phyloP scores from a whole-genome alignment of 2,888 invertebrate genomes.

The Xanthia togata region DNA sequence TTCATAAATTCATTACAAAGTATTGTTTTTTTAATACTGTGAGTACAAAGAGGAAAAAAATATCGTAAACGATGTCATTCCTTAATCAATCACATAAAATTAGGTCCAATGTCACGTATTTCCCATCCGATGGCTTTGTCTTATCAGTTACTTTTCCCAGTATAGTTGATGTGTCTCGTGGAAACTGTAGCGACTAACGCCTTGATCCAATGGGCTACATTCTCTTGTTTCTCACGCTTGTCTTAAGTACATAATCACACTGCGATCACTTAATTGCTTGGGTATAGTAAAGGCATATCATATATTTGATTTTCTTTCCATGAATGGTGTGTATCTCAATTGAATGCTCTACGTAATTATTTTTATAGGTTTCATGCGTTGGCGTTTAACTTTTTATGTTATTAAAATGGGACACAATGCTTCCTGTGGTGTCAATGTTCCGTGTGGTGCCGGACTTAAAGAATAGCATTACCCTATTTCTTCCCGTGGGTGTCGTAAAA shows the following conservation, averaged over 20 bases:
- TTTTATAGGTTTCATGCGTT: background rate
- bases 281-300: constrained; percentile 39
- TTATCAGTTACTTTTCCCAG: constrained; percentile 63
- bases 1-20: no score
- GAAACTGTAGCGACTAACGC: constrained; percentile 71
- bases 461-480: no score
- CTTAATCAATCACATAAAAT: constrained; percentile 35
- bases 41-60: no score
- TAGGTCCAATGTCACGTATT: constrained; percentile 40
- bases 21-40: no score
- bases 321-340: constrained; percentile 4
- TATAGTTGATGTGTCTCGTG: constrained; percentile 73
- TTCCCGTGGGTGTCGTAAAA: no score
- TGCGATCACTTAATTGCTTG: constrained; percentile 57
- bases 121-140: constrained; percentile 50
- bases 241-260: constrained; percentile 58
- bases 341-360: constrained; percentile 1
- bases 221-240: constrained; percentile 65
- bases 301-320: constrained; percentile 44
- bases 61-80: constrained; percentile 11
- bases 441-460: no score
- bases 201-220: constrained; percentile 60
- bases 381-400: constrained; percentile 1
- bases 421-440: no score
- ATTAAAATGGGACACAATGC: background rate